A percentile compares a stretch with the other conserved stretches of the same genome.
These are phyloP conservation scores for Nibea albiflora DNA, from an alignment of 2,113 vertebrate genomes.

Conservation along the genomic window DNA sequence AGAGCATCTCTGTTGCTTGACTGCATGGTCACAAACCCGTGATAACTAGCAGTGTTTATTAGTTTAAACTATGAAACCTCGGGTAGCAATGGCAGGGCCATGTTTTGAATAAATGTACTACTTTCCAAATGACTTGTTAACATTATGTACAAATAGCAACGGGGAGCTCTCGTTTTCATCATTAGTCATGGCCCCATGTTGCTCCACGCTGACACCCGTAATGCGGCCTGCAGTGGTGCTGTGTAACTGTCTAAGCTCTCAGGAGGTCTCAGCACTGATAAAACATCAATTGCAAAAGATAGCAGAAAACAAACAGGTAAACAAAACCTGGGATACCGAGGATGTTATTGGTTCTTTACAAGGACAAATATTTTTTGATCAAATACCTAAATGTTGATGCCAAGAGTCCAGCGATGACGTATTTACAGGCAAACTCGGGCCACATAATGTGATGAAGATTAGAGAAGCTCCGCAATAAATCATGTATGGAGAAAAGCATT, in stretches of 20 bases:
- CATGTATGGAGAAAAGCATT: background rate
- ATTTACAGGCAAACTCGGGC: background rate
- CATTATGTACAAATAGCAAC: constrained; percentile 14
- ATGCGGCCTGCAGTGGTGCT: constrained; percentile 37
- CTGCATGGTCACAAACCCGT: constrained; percentile 3
- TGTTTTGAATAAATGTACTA: background rate
- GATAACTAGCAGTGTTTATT: background rate
- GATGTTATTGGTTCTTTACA: constrained; percentile 16
- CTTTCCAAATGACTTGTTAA: constrained; percentile 40
- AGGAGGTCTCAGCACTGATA: constrained; percentile 38
- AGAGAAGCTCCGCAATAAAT: background rate
- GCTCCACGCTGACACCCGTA: constrained; percentile 47
- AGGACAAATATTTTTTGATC: constrained; percentile 10
- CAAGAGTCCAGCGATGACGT: background rate
- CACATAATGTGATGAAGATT: no score
- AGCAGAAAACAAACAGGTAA: constrained; percentile 39
- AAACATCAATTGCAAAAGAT: constrained; percentile 22
- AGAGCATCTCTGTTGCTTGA: background rate
- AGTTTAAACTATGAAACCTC: constrained; percentile 4
- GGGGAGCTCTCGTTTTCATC: constrained; percentile 32
- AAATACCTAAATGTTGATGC: background rate
- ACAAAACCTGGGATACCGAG: constrained; percentile 40
- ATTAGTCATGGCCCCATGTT: constrained; percentile 38
- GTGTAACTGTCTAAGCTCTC: constrained; percentile 55
- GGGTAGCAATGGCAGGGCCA: background rate